phyloP scores from a whole-genome alignment of 2,888 invertebrate genomes.

The Formica aserva region DNA sequence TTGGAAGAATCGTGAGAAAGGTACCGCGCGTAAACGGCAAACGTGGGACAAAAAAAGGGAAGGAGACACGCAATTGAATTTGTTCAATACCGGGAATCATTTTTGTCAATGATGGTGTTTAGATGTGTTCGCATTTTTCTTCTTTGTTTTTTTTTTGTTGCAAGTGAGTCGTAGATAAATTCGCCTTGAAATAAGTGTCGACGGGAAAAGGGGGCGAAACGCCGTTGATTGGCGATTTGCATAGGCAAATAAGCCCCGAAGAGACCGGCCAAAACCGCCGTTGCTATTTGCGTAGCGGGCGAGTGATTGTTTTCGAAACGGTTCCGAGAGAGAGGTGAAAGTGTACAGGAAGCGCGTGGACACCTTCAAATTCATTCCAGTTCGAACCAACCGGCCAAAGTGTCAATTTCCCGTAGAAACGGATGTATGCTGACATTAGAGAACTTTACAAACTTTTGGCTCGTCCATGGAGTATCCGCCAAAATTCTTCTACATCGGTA shows the following conservation, averaged over 20 bases:
- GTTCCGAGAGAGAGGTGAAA: slow-evolving; percentile 43
- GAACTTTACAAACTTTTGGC: neutral
- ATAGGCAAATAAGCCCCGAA: slow-evolving; percentile 84
- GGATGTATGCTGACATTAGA: neutral
- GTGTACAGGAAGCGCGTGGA: slow-evolving; percentile 64
- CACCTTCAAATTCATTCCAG: slow-evolving; percentile 58
- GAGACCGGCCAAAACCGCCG: slow-evolving; percentile 47
- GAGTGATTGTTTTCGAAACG: slow-evolving; percentile 80
- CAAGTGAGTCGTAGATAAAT: neutral
- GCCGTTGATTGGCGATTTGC: slow-evolving; percentile 84
- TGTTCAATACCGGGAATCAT: neutral
- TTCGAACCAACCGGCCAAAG: slow-evolving; percentile 39
- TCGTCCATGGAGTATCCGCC: neutral
- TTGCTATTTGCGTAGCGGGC: slow-evolving; percentile 79
- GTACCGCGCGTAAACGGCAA: neutral
- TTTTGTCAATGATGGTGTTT: slow-evolving; percentile 11
- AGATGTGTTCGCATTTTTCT: slow-evolving; percentile 13
- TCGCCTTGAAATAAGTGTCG: slow-evolving; percentile 26
- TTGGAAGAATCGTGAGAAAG: slow-evolving; percentile 32
- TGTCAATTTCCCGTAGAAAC: slow-evolving; percentile 56
- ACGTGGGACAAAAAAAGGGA: neutral
- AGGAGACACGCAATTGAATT: neutral
- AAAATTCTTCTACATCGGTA: neutral
- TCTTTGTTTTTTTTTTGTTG: neutral
- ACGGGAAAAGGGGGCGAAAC: slow-evolving; percentile 3